Evolutionary conservation across 2,113 vertebrate genomes (phyloP), one percentile per base, ranked within the genome.

Genomic region (Sturnus vulgaris): DNA sequence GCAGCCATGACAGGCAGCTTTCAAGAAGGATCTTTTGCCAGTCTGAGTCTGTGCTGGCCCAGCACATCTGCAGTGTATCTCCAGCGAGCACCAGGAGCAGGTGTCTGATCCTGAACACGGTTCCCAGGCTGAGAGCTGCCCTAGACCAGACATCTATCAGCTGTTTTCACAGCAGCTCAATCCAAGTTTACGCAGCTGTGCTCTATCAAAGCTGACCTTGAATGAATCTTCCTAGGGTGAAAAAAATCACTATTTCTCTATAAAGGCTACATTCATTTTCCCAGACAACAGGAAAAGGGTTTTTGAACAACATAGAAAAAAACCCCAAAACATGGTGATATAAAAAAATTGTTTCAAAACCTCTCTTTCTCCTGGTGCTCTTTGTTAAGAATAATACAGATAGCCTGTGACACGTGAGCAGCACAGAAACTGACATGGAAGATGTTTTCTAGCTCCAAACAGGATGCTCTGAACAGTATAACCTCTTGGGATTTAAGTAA

Each of bases 161-260:
- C 44, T 71, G 40, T 82, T 94, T 91, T 65, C 53, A 52, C 37
- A 80, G 25, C 20, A 76, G 63, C 37, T 66, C 4, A 1, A 35
- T 64, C 47, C 84, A 94, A 92, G 84, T 64, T 78, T 79, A 75
- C 0, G 0, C 73, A 89, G 84, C 84, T 93, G 90, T 31, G 15
- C 53, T 7, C 40, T 72, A 87, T 60, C 59, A 82, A 82, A 79
- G 53, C 65, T 76, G 57, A 47, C 73, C 72, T 88, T 87, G 87
- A 82, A 56, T 31, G 37, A 17, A 65, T 60, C n/a, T 77, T 86
- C 28, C 24, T 25, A 57, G 61, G 22, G 23, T 44, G 15, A 37
- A 59, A 78, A 70, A 17, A 56, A 53, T 76, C n/a, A 5, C 9
- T 53, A 20, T 69, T 91, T 88, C 69, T 23, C n/a, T 19, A 8